These are phyloP conservation scores for Agrilus cyanescens DNA, from an alignment of 2,888 invertebrate genomes.

Conservation along the genomic window DNA sequence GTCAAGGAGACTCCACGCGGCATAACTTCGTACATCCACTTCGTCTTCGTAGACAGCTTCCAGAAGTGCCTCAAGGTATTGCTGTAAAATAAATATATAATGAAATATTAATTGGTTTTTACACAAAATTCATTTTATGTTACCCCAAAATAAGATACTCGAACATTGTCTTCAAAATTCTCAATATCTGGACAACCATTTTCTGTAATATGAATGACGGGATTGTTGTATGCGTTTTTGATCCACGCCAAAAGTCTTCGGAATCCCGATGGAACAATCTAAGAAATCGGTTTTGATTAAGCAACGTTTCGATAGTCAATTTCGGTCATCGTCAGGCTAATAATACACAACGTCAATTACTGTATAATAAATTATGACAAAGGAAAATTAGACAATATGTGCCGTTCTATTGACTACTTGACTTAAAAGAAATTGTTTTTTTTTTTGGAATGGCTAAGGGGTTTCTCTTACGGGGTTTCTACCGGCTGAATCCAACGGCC, in stretches of 20 bases:
- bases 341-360: too few species aligned
- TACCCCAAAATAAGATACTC: conserved; percentile 2
- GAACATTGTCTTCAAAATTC: not conserved
- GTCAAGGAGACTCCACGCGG: conserved; percentile 51
- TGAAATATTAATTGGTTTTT: not conserved
- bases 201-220: conserved; percentile 46
- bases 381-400: too few species aligned
- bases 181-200: conserved; percentile 43
- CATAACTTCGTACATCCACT: conserved; percentile 41
- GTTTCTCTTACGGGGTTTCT: too few species aligned
- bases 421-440: too few species aligned
- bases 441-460: too few species aligned
- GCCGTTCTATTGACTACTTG: too few species aligned
- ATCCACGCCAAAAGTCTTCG: conserved; percentile 51
- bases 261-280: conserved; percentile 52
- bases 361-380: too few species aligned
- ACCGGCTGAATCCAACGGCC: too few species aligned
- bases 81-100: conserved; percentile 12
- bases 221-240: conserved; percentile 45
- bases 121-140: not conserved
- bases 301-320: too few species aligned
- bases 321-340: too few species aligned
- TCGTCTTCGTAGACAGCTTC: conserved; percentile 29
- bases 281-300: conserved; percentile 1
- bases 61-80: conserved; percentile 18